phyloP scores from a whole-genome alignment of 1,140 invertebrate genomes.

The Drosophila pruinosa region DNA sequence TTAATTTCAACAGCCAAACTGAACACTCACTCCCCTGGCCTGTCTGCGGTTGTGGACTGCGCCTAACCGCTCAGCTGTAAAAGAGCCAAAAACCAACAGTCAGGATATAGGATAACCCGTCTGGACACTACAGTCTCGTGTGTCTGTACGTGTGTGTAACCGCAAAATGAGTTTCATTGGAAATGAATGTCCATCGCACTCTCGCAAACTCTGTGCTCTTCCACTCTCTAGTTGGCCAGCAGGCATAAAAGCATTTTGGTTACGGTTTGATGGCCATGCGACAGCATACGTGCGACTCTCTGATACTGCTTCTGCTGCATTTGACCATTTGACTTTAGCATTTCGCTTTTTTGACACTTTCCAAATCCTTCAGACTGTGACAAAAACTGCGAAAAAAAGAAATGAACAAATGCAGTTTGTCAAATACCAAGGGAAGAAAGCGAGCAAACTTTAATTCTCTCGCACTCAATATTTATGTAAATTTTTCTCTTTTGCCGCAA shows the following conservation, averaged over 20 bases:
- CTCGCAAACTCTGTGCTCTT: not conserved
- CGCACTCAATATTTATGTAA: slow-evolving; percentile 74
- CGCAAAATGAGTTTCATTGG: slow-evolving; percentile 78
- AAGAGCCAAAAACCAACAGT: slow-evolving; percentile 69
- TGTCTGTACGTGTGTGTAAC: slow-evolving; percentile 51
- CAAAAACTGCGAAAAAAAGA: slow-evolving; percentile 1
- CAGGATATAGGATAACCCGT: slow-evolving; percentile 48
- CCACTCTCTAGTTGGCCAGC: slow-evolving; percentile 5
- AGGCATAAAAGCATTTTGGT: slow-evolving; percentile 65
- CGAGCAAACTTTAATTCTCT: slow-evolving; percentile 41
- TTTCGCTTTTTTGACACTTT: slow-evolving; percentile 36
- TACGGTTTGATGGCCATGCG: slow-evolving; percentile 44
- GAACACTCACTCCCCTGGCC: not conserved
- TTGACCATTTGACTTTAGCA: slow-evolving; percentile 45
- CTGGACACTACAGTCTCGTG: slow-evolving; percentile 28
- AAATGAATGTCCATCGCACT: slow-evolving; percentile 62
- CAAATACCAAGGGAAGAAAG: not conserved
- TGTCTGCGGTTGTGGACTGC: slow-evolving; percentile 60
- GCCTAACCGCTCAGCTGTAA: slow-evolving; percentile 71
- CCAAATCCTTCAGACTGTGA: not conserved
- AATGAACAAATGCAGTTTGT: slow-evolving; percentile 11
- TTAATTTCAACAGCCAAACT: slow-evolving; percentile 63
- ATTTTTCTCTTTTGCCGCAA: slow-evolving; percentile 47
- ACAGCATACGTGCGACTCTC: slow-evolving; percentile 9
- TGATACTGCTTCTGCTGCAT: slow-evolving; percentile 14